Conservation (phyloP, 2,113 vertebrate genomes). For the Microcebus griseorufus region DNA sequence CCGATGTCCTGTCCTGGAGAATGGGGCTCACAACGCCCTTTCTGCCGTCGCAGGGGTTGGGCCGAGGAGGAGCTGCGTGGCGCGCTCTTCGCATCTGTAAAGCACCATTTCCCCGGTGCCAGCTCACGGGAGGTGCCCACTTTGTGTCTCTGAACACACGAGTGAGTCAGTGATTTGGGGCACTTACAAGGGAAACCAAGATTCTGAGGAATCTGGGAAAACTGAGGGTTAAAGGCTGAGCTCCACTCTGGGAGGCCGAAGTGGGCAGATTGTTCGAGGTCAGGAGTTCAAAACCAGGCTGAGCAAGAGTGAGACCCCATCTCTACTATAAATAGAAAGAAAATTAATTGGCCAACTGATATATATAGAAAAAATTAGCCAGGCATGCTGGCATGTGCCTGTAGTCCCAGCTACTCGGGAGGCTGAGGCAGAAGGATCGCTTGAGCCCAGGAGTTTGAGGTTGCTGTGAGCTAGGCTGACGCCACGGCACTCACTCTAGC, state of each 20-base stretch:
- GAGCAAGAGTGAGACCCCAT: too few relatives aligned
- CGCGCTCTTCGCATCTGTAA: neutral
- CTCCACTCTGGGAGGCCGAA: neutral
- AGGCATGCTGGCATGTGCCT: too few relatives aligned
- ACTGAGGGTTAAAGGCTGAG: neutral
- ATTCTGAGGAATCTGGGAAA: neutral
- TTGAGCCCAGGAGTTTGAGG: too few relatives aligned
- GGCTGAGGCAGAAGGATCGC: too few relatives aligned
- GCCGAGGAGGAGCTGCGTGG: neutral
- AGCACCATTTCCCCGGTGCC: neutral
- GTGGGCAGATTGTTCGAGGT: too few relatives aligned
- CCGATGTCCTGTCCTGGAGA: neutral
- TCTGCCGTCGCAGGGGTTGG: neutral
- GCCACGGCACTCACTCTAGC: too few relatives aligned
- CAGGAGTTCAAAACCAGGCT: too few relatives aligned
- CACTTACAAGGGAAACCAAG: neutral
- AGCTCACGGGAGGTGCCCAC: neutral
- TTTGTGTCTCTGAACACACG: neutral
- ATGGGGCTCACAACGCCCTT: neutral
- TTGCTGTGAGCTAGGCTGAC: too few relatives aligned
- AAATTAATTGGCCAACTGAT: too few relatives aligned
- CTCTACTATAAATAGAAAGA: too few relatives aligned
- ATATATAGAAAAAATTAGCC: too few relatives aligned
- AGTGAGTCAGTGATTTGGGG: neutral
- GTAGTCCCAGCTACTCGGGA: too few relatives aligned